Evolutionary conservation across 2,888 invertebrate species (phyloP).

Genomic region (Noctua pronuba): DNA sequence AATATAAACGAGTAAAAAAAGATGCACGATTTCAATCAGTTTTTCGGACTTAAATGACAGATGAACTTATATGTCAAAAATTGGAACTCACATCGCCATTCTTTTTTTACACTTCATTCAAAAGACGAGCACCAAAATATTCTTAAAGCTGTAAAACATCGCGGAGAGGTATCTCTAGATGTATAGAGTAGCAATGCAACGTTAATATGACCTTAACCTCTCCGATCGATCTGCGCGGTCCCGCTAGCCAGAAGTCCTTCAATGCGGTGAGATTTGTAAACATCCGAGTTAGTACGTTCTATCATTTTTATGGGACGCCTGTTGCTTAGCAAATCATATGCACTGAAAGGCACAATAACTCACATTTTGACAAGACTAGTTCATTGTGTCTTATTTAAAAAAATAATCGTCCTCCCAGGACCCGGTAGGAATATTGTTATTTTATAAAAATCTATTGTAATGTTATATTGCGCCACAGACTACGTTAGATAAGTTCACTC

Average conservation of each 20-base stretch:
- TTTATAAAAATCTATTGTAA: not conserved
- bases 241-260: slow-evolving; percentile 7
- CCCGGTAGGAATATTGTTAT: not conserved
- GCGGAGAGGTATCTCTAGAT: not conserved
- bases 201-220: slow-evolving; percentile 44
- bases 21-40: not conserved
- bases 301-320: slow-evolving; percentile 15
- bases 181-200: slow-evolving; percentile 32
- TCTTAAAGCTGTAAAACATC: not conserved
- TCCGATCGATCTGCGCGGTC: slow-evolving; percentile 49
- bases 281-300: slow-evolving; percentile 3
- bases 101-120: not conserved
- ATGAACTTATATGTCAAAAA: not conserved
- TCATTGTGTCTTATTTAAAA: not conserved
- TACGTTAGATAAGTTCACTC: not conserved
- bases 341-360: not conserved
- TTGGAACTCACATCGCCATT: not conserved
- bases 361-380: not conserved
- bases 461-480: not conserved
- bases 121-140: not conserved
- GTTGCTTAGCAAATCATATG: not conserved
- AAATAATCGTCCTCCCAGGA: not conserved
- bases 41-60: not conserved
- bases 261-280: slow-evolving; percentile 21
- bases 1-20: not conserved